Conservation (phyloP, 2,797 vertebrate species). For the Myotis findleyi region DNA sequence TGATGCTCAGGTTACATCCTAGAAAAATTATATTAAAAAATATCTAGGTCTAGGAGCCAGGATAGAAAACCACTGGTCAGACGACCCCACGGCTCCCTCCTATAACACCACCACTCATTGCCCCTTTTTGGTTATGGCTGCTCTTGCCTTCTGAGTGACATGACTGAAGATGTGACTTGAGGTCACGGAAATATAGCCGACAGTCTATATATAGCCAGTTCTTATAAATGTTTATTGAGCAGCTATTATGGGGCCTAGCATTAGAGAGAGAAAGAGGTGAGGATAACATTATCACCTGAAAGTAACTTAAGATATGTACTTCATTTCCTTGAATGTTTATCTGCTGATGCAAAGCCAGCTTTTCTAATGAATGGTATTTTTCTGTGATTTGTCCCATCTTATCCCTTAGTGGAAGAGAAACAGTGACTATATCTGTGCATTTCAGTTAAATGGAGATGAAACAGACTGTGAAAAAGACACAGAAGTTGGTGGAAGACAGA, state of each 20-base stretch:
- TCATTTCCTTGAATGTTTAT: conserved; percentile 47
- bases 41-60: not conserved
- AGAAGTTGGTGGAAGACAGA: not conserved
- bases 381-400: conserved; percentile 45
- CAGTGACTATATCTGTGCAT: conserved; percentile 10
- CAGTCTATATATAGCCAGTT: not conserved
- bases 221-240: not conserved
- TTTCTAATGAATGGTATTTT: conserved; percentile 65
- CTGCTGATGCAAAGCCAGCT: conserved; percentile 31
- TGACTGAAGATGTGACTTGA: not conserved
- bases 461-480: not conserved
- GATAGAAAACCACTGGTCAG: not conserved
- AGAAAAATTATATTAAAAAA: not conserved
- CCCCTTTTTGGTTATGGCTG: not conserved
- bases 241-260: not conserved
- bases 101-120: not conserved
- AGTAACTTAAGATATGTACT: conserved; percentile 27
- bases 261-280: conserved; percentile 17
- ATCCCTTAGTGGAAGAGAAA: conserved; percentile 9
- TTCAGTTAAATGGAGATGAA: conserved; percentile 61
- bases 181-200: not conserved
- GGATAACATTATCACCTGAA: not conserved
- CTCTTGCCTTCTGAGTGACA: not conserved
- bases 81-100: not conserved
- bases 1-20: not conserved